phyloP scores from a whole-genome alignment of 2,797 vertebrate species.

The Myiotriccus ornatus region DNA sequence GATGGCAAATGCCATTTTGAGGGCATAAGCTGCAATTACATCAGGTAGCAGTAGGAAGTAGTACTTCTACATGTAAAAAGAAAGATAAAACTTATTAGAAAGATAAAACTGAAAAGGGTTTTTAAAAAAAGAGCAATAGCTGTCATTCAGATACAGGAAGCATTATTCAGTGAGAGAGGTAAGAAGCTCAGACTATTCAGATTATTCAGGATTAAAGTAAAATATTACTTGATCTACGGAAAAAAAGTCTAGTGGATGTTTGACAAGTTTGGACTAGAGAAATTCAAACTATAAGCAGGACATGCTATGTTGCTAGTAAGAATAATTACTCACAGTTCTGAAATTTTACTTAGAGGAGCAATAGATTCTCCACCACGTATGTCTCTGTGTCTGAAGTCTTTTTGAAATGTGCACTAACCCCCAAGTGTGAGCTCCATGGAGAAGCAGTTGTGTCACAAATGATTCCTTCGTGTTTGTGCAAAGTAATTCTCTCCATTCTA shows the following conservation, averaged over 20 bases:
- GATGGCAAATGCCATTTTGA: background rate
- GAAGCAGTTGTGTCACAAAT: background rate
- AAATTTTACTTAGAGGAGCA: background rate
- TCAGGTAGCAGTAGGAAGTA: background rate
- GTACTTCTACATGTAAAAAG: background rate
- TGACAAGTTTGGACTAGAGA: background rate
- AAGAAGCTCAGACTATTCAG: background rate
- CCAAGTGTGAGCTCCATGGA: background rate
- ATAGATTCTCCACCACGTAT: background rate
- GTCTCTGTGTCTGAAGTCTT: background rate
- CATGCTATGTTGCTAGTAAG: background rate
- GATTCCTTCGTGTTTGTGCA: background rate
- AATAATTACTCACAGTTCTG: background rate
- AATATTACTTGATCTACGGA: background rate
- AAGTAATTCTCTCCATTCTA: background rate
- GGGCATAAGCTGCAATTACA: background rate
- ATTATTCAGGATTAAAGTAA: background rate
- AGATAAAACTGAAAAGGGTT: background rate
- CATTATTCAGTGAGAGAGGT: background rate
- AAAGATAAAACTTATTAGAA: background rate
- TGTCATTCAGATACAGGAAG: background rate
- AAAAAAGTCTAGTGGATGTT: background rate
- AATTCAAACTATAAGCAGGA: background rate
- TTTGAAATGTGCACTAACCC: background rate
- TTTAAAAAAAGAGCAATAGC: background rate